Evolutionary conservation across 2,888 invertebrate species (phyloP).

Genomic region (Protodeltote pygarga): DNA sequence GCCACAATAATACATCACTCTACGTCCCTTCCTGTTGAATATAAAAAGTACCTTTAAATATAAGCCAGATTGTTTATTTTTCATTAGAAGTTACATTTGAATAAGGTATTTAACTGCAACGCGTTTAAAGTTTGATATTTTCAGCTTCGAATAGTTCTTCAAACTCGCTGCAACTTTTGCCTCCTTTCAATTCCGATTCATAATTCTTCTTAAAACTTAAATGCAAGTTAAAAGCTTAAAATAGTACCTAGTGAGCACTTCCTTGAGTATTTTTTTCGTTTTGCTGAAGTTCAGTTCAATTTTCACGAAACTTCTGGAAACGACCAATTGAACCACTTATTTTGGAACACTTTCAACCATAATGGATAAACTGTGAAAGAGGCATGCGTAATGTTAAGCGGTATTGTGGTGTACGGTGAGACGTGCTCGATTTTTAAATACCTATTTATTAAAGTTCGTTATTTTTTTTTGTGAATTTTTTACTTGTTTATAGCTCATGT

Average conservation of each 20-base stretch:
- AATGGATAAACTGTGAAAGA: no score
- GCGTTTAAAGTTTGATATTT: conserved; percentile 47
- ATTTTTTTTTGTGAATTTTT: no score
- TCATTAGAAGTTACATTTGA: conserved; percentile 12
- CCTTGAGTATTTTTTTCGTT: conserved; percentile 65
- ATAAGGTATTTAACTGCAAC: conserved; percentile 23
- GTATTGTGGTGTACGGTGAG: no score
- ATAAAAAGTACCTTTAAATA: conserved; percentile 1
- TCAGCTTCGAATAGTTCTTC: conserved; percentile 46
- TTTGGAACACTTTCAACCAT: conserved; percentile 7
- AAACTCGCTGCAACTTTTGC: conserved; percentile 67
- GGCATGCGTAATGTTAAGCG: no score
- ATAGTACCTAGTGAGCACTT: conserved; percentile 66
- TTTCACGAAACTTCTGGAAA: conserved; percentile 60
- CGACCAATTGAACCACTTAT: conserved; percentile 53
- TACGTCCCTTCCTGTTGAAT: conserved; percentile 2
- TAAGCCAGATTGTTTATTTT: not conserved
- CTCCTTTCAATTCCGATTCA: conserved; percentile 73
- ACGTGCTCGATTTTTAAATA: no score
- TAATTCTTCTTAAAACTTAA: conserved; percentile 77
- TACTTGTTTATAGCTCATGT: no score
- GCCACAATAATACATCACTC: conserved; percentile 36
- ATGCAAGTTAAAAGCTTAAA: conserved; percentile 78
- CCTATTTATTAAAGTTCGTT: no score
- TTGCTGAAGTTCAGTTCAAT: no score